A percentile compares a stretch with the other conserved stretches of the same genome.
phyloP scores from a whole-genome alignment of 2,888 invertebrate species.

The Calameuta idolon region DNA sequence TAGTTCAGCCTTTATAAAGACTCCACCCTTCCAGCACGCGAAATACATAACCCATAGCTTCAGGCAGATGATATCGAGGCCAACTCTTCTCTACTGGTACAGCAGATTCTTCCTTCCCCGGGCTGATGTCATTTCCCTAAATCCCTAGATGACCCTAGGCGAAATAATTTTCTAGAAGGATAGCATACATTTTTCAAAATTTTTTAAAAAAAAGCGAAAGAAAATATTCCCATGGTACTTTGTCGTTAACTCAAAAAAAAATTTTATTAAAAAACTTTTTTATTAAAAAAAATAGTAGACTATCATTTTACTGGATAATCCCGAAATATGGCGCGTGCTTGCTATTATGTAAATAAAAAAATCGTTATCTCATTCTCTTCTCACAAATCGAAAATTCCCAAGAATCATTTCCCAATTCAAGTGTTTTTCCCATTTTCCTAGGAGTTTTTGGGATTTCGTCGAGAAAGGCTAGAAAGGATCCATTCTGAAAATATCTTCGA shows the following conservation, averaged over 20 bases:
- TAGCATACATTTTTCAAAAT: not conserved
- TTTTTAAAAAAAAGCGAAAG: not conserved
- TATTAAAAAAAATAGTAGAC: not conserved
- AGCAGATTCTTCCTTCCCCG: constrained; percentile 11
- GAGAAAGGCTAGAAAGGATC: not conserved
- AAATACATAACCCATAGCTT: constrained; percentile 45
- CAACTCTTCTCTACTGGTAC: constrained; percentile 4
- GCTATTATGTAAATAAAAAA: not conserved
- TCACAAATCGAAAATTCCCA: not conserved
- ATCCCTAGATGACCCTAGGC: constrained; percentile 24
- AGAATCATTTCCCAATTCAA: not conserved
- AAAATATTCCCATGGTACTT: not conserved
- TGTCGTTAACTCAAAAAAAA: not conserved
- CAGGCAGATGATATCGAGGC: constrained; percentile 38
- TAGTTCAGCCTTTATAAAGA: constrained; percentile 35
- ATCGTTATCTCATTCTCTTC: not conserved
- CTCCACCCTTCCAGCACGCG: constrained; percentile 18
- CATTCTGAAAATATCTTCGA: not conserved
- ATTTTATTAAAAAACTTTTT: not conserved
- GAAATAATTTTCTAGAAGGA: not conserved
- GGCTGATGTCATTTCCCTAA: constrained; percentile 38
- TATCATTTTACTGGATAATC: not conserved
- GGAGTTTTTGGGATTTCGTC: not conserved
- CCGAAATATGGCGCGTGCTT: not conserved
- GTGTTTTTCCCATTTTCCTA: not conserved